A percentile compares a stretch with the other conserved stretches of the same genome.
Conservation (phyloP, 2,888 invertebrate genomes). For the Heteromyza rotundicornis region DNA sequence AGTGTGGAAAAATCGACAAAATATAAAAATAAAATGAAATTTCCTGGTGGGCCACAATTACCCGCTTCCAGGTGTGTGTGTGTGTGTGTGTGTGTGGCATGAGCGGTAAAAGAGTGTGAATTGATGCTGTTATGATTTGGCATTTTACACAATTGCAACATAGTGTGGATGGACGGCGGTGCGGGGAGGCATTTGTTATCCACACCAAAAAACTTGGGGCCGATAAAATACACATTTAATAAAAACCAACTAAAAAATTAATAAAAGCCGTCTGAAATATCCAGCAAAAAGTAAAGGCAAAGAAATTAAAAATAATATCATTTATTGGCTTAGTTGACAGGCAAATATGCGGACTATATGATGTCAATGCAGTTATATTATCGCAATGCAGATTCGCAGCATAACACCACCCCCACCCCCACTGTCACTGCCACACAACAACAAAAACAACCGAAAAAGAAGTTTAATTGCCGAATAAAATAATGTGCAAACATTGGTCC, state of each 20-base stretch:
- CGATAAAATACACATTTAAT: neutral
- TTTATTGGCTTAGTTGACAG: neutral
- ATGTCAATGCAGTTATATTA: too few relatives aligned
- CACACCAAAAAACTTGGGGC: too few relatives aligned
- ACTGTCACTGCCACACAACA: neutral
- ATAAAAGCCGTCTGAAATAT: too few relatives aligned
- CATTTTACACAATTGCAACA: conserved; percentile 1
- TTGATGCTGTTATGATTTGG: conserved; percentile 1
- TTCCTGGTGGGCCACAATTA: neutral
- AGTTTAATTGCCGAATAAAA: conserved; percentile 2
- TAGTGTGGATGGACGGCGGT: too few relatives aligned
- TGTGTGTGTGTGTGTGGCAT: too few relatives aligned
- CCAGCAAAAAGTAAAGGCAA: too few relatives aligned
- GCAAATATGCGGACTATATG: too few relatives aligned
- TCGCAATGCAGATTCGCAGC: too few relatives aligned
- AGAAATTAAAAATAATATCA: too few relatives aligned
- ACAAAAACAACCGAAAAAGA: neutral
- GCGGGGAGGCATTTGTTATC: neutral
- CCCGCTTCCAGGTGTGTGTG: neutral
- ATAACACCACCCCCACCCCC: too few relatives aligned
- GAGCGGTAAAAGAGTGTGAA: neutral
- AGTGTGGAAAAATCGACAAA: neutral
- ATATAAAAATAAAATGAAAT: neutral
- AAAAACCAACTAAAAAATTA: neutral
- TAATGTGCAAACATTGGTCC: neutral